Evolutionary conservation across 1,140 invertebrate species (phyloP).

Genomic region (Popillia japonica): DNA sequence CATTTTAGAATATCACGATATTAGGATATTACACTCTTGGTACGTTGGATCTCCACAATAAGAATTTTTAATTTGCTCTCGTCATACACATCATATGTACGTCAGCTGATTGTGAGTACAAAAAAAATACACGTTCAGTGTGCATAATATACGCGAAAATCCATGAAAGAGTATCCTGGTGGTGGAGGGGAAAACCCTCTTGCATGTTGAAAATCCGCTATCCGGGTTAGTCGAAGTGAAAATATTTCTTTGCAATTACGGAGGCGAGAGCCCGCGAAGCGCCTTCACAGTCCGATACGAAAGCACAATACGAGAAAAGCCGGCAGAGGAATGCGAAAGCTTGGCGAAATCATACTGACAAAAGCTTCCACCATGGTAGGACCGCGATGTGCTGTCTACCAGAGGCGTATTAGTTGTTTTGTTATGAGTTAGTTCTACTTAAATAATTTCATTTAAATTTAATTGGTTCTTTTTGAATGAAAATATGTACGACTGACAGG

Average conservation of each 20-base stretch:
- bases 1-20: no score
- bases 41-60: not conserved
- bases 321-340: not conserved
- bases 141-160: not conserved
- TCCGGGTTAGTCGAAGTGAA: slow-evolving; percentile 13
- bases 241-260: slow-evolving; percentile 34
- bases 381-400: not conserved
- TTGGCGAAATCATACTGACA: not conserved
- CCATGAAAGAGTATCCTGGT: not conserved
- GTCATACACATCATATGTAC: not conserved
- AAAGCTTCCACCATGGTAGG: not conserved
- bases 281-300: slow-evolving; percentile 31
- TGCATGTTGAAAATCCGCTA: not conserved
- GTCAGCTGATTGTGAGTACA: not conserved
- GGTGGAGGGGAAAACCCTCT: not conserved
- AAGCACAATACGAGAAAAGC: slow-evolving; percentile 14
- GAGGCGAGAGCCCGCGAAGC: slow-evolving; percentile 7
- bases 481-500: no score
- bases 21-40: no score
- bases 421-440: not conserved
- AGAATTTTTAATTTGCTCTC: not conserved
- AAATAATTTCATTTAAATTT: not conserved
- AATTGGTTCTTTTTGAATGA: no score
- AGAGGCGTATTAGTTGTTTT: not conserved
- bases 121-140: not conserved